A percentile compares a stretch with the other conserved stretches of the same genome.
phyloP scores from a whole-genome alignment of 2,797 vertebrate genomes.

The Graptemys geographica region DNA sequence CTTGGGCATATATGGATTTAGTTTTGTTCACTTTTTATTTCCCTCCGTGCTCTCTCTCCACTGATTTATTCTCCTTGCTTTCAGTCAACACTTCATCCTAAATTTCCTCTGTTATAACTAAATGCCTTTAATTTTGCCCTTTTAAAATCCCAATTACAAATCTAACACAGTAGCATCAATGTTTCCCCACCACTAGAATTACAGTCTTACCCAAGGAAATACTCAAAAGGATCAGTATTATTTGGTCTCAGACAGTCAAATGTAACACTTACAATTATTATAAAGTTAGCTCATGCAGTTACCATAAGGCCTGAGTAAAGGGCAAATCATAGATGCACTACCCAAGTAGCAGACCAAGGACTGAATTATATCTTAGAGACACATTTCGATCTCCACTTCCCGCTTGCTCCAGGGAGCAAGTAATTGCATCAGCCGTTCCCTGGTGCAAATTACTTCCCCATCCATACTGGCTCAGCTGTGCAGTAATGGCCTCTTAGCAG shows the following conservation, averaged over 20 bases:
- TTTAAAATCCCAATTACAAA: neutral
- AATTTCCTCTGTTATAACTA: neutral
- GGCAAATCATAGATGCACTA: neutral
- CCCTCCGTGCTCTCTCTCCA: neutral
- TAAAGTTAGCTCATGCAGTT: neutral
- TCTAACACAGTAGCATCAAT: neutral
- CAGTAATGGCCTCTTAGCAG: neutral
- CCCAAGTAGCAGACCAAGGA: neutral
- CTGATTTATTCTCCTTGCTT: neutral
- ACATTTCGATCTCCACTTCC: neutral
- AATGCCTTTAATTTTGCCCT: neutral
- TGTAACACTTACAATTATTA: neutral
- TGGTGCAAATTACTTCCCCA: neutral
- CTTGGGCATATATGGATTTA: neutral
- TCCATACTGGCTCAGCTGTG: neutral
- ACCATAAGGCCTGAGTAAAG: neutral
- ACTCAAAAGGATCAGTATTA: neutral
- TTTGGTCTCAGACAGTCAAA: neutral
- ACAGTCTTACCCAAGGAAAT: neutral
- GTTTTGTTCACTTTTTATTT: neutral
- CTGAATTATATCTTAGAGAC: neutral
- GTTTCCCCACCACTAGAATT: neutral
- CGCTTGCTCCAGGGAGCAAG: neutral
- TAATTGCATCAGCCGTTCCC: neutral
- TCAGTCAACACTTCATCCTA: neutral